Evolutionary conservation across 2,888 invertebrate genomes (phyloP).

Genomic region (Polydrusus cervinus): DNA sequence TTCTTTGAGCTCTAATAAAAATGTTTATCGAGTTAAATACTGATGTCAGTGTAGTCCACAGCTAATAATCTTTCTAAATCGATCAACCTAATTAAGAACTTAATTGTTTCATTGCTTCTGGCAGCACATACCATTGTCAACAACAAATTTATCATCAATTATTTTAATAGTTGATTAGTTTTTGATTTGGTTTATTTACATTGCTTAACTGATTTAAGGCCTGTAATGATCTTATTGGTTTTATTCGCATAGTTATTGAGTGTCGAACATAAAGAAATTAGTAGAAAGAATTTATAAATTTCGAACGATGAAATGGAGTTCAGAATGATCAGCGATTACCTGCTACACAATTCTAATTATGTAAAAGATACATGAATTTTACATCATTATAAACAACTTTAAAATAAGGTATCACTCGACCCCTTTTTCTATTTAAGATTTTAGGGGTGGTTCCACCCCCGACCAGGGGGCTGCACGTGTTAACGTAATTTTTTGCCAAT

Average conservation of each 20-base stretch:
- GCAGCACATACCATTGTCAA: slow-evolving; percentile 40
- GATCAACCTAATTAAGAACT: slow-evolving; percentile 50
- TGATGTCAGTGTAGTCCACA: slow-evolving; percentile 19
- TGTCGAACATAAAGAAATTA: neutral
- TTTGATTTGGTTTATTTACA: slow-evolving; percentile 32
- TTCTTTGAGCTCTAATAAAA: slow-evolving; percentile 31
- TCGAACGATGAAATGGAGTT: no score
- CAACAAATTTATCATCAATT: slow-evolving; percentile 46
- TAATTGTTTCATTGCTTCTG: slow-evolving; percentile 51
- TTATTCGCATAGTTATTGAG: neutral
- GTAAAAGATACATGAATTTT: no score
- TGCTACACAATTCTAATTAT: no score
- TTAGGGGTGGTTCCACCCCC: no score
- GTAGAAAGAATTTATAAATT: no score
- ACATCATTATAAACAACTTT: no score
- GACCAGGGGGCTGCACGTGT: no score
- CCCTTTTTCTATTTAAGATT: no score
- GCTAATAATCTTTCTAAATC: slow-evolving; percentile 46
- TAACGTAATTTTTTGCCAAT: no score
- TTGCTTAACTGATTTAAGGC: slow-evolving; percentile 1
- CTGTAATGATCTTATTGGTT: neutral
- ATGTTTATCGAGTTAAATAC: slow-evolving; percentile 36
- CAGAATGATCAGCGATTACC: no score
- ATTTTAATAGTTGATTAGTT: slow-evolving; percentile 41
- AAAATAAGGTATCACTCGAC: no score